phyloP scores from a whole-genome alignment of 2,113 vertebrate species.

The Xiphophorus maculatus region DNA sequence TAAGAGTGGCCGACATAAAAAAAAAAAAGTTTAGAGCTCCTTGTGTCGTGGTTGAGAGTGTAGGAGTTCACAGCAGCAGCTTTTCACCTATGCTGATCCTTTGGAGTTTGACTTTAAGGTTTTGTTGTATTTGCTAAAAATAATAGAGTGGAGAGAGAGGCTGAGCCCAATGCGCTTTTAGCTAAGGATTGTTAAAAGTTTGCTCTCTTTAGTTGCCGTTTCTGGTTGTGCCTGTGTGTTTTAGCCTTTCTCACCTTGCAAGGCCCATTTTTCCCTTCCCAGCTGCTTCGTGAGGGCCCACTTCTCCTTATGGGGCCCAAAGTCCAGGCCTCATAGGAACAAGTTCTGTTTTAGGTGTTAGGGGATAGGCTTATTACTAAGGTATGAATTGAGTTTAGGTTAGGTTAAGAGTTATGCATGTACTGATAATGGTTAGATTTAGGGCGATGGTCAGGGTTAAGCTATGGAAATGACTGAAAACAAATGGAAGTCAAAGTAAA shows the following conservation, averaged over 20 bases:
- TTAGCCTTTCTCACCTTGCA: neutral
- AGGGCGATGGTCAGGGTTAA: too few species aligned
- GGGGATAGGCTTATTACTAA: too few species aligned
- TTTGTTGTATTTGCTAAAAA: constrained; percentile 11
- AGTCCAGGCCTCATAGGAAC: too few species aligned
- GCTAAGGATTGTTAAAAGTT: constrained; percentile 14
- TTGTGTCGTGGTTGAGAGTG: constrained; percentile 11
- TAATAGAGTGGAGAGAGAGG: neutral
- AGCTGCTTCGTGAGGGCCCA: too few species aligned
- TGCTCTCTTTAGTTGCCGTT: constrained; percentile 14
- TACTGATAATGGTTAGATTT: too few species aligned
- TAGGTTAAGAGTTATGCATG: too few species aligned
- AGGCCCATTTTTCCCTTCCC: too few species aligned
- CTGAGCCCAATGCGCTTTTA: constrained; percentile 7
- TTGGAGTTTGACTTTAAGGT: constrained; percentile 14
- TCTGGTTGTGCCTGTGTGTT: constrained; percentile 14
- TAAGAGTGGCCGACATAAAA: neutral
- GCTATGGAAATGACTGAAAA: too few species aligned
- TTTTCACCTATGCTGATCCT: neutral
- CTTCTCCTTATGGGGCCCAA: too few species aligned
- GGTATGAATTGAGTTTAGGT: too few species aligned
- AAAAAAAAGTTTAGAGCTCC: constrained; percentile 14
- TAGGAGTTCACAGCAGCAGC: neutral
- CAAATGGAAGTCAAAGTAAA: too few species aligned
- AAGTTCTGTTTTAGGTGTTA: too few species aligned